phyloP scores from a whole-genome alignment of 2,113 vertebrate species.

The Pogona vitticeps region DNA sequence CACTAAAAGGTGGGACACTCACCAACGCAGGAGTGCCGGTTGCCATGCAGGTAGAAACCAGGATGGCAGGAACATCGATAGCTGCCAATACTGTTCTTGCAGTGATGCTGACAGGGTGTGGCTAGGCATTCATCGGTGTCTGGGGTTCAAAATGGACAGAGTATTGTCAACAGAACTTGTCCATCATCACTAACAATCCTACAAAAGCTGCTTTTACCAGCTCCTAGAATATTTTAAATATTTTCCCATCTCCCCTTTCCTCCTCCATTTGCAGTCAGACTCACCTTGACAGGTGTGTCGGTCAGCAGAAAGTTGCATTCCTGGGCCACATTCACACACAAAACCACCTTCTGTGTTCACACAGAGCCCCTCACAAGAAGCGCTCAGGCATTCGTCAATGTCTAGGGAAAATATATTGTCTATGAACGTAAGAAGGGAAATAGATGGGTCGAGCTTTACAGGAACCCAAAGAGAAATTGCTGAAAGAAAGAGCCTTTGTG shows the following conservation, averaged over 20 bases:
- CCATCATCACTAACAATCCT: background rate
- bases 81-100: constrained; percentile 80
- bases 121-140: constrained; percentile 79
- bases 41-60: constrained; percentile 78
- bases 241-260: rapidly evolving
- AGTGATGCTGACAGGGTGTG: constrained; percentile 79
- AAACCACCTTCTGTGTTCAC: constrained; percentile 81
- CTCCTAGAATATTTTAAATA: background rate
- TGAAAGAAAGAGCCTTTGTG: background rate
- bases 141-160: constrained; percentile 34
- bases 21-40: constrained; percentile 80
- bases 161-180: background rate
- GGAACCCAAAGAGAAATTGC: background rate
- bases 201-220: background rate
- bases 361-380: constrained; percentile 74
- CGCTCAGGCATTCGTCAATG: constrained; percentile 75
- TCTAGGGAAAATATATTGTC: constrained; percentile 55
- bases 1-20: background rate
- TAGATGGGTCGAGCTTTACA: no score
- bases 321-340: constrained; percentile 76
- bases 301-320: constrained; percentile 75
- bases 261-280: background rate
- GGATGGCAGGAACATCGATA: constrained; percentile 79
- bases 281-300: constrained; percentile 77
- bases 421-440: rapidly evolving